A percentile compares a stretch with the other conserved stretches of the same genome.
Conservation (phyloP, 1,140 invertebrate genomes). For the Drosophila bocki region DNA sequence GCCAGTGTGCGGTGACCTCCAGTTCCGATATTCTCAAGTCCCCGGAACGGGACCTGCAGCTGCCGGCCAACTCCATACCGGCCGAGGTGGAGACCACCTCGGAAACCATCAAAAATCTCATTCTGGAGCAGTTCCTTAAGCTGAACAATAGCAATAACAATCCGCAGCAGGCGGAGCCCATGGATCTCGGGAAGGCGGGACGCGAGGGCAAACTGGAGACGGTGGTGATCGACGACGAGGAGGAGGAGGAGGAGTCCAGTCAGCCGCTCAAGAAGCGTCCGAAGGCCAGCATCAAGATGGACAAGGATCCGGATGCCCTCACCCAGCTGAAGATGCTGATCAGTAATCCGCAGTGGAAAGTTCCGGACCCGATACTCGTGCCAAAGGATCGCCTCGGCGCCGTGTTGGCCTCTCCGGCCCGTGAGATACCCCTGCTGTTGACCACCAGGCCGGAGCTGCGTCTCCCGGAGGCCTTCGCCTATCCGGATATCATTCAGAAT, state of each 20-base stretch:
- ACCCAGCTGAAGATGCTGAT: constrained; percentile 91
- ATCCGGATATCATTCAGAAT: constrained; percentile 90
- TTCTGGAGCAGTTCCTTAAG: constrained; percentile 82
- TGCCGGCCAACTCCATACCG: constrained; percentile 70
- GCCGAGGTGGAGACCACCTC: constrained; percentile 75
- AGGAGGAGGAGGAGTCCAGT: constrained; percentile 85
- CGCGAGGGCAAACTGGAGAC: constrained; percentile 85
- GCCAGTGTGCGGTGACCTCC: constrained; percentile 80
- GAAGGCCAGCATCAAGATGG: constrained; percentile 71
- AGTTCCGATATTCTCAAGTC: constrained; percentile 74
- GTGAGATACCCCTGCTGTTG: constrained; percentile 91
- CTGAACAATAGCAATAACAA: constrained; percentile 57
- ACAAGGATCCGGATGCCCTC: constrained; percentile 88
- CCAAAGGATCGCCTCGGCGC: constrained; percentile 90
- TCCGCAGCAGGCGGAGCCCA: constrained; percentile 87
- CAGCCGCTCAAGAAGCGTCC: constrained; percentile 87
- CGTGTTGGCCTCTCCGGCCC: constrained; percentile 90
- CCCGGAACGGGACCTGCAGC: constrained; percentile 53
- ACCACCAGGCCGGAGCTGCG: constrained; percentile 89
- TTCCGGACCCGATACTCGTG: constrained; percentile 92
- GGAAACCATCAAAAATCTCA: constrained; percentile 81
- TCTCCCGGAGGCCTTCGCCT: constrained; percentile 89
- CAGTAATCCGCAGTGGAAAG: constrained; percentile 88
- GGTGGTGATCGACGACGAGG: constrained; percentile 76
- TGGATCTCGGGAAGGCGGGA: constrained; percentile 87